Conservation (phyloP, 2,888 invertebrate species). For the Chrysodeixis includens region DNA sequence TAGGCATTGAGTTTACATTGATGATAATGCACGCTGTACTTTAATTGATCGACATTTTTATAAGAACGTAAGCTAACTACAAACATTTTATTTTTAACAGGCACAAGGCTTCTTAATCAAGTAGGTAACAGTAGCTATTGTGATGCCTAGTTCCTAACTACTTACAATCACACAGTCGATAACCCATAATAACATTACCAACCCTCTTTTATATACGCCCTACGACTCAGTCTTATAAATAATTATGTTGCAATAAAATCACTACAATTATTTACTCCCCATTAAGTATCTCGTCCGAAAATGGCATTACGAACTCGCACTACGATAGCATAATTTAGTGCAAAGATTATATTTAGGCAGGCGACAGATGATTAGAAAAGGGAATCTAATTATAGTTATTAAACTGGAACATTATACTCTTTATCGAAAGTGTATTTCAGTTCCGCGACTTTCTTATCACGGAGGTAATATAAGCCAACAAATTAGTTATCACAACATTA, state of each 20-base stretch:
- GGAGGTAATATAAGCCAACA: slow-evolving; percentile 55
- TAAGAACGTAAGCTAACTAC: slow-evolving; percentile 23
- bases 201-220: slow-evolving; percentile 64
- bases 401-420: slow-evolving; percentile 58
- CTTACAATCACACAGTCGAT: slow-evolving; percentile 64
- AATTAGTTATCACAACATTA: slow-evolving; percentile 42
- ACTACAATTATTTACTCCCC: slow-evolving; percentile 49
- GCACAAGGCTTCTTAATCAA: slow-evolving; percentile 65
- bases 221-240: slow-evolving; percentile 81
- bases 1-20: slow-evolving; percentile 25
- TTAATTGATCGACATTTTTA: slow-evolving; percentile 15
- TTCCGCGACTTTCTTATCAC: slow-evolving; percentile 64
- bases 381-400: slow-evolving; percentile 57
- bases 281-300: slow-evolving; percentile 43
- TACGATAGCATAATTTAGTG: neutral
- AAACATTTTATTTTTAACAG: slow-evolving; percentile 54
- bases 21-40: neutral
- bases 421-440: slow-evolving; percentile 52
- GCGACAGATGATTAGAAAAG: slow-evolving; percentile 22
- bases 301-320: slow-evolving; percentile 16
- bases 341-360: slow-evolving; percentile 9
- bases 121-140: slow-evolving; percentile 66
- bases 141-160: slow-evolving; percentile 68
- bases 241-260: slow-evolving; percentile 70
- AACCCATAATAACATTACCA: slow-evolving; percentile 65